Percentiles rank a stretch among this genome's conserved stretches.
Evolutionary conservation across 1,140 invertebrate species (phyloP).

Genomic region (Drosophila trapezifrons): DNA sequence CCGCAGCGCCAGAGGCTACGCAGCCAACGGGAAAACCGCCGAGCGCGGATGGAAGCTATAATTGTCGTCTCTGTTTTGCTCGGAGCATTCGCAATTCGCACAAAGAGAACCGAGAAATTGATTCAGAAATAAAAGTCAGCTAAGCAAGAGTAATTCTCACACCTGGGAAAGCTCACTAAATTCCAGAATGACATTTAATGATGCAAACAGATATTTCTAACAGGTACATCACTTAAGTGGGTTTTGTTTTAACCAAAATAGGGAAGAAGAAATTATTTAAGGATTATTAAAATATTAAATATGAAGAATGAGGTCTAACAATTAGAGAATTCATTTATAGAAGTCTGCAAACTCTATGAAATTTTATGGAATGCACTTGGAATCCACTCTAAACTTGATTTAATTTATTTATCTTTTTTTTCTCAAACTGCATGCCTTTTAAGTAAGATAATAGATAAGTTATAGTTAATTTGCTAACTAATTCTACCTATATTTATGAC

Average conservation of each 20-base stretch:
- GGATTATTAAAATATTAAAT: not conserved
- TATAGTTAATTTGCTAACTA: accelerated
- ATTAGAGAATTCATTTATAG: too few relatives aligned
- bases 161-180: not conserved
- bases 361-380: too few relatives aligned
- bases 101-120: conserved; percentile 26
- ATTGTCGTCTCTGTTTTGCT: conserved; percentile 58
- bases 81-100: conserved; percentile 43
- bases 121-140: conserved; percentile 20
- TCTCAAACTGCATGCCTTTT: not conserved
- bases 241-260: not conserved
- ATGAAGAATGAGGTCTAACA: too few relatives aligned
- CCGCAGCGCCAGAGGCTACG: conserved; percentile 33
- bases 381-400: too few relatives aligned
- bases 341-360: too few relatives aligned
- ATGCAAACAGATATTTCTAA: not conserved
- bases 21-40: conserved; percentile 46
- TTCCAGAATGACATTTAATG: not conserved
- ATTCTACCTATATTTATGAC: too few relatives aligned
- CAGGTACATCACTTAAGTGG: not conserved
- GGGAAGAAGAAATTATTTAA: not conserved
- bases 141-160: conserved; percentile 4
- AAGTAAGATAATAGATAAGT: too few relatives aligned
- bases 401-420: not conserved
- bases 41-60: conserved; percentile 27